Evolutionary conservation across 2,797 vertebrate genomes (phyloP).

Genomic region (Mormyrops attenuatus): DNA sequence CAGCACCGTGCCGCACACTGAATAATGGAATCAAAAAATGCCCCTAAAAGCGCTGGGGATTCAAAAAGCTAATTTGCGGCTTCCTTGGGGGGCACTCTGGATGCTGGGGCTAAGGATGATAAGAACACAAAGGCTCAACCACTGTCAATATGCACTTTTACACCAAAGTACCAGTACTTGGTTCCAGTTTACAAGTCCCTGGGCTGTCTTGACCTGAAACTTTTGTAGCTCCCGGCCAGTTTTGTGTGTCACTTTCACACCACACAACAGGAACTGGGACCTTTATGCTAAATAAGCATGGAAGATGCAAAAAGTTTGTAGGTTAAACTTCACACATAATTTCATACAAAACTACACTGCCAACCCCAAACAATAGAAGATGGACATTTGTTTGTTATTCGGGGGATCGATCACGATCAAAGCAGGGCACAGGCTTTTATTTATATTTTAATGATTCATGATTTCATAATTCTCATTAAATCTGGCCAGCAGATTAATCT

Average conservation of each 20-base stretch:
- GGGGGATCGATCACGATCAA: neutral
- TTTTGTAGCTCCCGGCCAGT: neutral
- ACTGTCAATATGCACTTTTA: neutral
- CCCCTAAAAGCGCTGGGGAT: neutral
- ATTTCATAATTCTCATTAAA: neutral
- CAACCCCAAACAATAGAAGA: neutral
- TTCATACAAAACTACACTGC: neutral
- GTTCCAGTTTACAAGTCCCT: neutral
- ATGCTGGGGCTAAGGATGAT: neutral
- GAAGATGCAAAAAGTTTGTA: neutral
- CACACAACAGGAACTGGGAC: neutral
- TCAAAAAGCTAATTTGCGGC: neutral
- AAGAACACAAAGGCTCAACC: neutral
- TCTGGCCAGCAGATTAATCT: neutral
- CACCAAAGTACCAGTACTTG: neutral
- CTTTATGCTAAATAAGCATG: neutral
- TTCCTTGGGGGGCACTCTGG: neutral
- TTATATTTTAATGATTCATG: neutral
- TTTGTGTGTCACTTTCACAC: neutral
- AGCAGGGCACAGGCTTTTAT: neutral
- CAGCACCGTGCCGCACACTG: neutral
- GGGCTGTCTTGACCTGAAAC: neutral
- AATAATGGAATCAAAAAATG: neutral
- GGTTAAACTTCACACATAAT: neutral
- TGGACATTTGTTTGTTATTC: neutral